Percentiles rank a stretch among this genome's conserved stretches.
phyloP scores from a whole-genome alignment of 1,140 invertebrate species.

The Drosophila nigromelanica region DNA sequence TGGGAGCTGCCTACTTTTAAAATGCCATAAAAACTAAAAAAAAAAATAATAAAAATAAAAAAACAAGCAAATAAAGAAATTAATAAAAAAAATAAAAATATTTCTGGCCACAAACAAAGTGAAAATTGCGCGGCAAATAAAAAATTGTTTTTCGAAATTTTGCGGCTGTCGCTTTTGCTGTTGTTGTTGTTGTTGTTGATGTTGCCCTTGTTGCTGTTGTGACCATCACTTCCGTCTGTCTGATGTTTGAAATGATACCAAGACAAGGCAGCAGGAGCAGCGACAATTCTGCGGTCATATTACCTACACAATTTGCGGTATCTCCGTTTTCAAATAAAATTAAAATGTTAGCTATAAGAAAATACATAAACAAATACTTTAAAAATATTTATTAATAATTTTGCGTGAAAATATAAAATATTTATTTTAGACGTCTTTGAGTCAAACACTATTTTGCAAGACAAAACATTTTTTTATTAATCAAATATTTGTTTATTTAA shows the following conservation, averaged over 20 bases:
- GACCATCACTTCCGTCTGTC: slow-evolving; percentile 60
- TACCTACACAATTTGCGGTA: slow-evolving; percentile 24
- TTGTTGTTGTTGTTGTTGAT: slow-evolving; percentile 27
- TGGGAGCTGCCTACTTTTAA: slow-evolving; percentile 57
- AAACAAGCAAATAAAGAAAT: slow-evolving; percentile 31
- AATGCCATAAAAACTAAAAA: slow-evolving; percentile 74
- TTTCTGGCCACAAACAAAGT: slow-evolving; percentile 55
- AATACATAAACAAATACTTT: background rate
- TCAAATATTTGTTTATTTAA: too few relatives aligned
- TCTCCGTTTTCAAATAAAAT: background rate
- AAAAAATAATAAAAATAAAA: slow-evolving; percentile 18
- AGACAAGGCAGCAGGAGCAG: slow-evolving; percentile 44
- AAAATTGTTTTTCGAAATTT: slow-evolving; percentile 75
- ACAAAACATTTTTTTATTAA: too few relatives aligned
- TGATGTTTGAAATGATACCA: slow-evolving; percentile 62
- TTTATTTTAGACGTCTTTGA: too few relatives aligned
- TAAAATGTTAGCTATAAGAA: background rate
- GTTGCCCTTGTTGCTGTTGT: slow-evolving; percentile 21
- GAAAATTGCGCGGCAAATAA: slow-evolving; percentile 49
- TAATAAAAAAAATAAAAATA: slow-evolving; percentile 45
- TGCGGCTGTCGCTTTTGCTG: slow-evolving; percentile 42
- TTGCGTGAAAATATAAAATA: too few relatives aligned
- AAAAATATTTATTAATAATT: too few relatives aligned
- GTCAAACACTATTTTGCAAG: too few relatives aligned
- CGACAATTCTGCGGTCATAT: slow-evolving; percentile 23